Evolutionary conservation across 2,888 invertebrate species (phyloP).

Genomic region (Epinotia bilunana): DNA sequence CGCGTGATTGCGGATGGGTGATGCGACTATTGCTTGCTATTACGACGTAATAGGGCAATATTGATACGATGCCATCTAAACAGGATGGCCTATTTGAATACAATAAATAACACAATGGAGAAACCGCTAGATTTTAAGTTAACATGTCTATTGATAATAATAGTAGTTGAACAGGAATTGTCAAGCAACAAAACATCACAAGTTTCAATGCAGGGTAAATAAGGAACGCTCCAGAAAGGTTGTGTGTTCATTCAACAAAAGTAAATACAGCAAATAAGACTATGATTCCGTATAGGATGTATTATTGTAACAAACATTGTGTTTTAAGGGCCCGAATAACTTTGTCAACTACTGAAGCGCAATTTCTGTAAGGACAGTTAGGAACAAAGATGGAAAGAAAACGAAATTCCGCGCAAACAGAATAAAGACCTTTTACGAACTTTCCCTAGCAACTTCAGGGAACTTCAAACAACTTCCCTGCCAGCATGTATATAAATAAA

Average conservation of each 20-base stretch:
- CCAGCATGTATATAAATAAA: conserved; percentile 45
- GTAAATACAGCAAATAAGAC: conserved; percentile 25
- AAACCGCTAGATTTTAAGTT: too few species aligned
- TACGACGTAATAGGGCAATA: background rate
- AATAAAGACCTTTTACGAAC: conserved; percentile 66
- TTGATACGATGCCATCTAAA: background rate
- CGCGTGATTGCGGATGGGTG: conserved; percentile 6
- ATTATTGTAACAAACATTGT: conserved; percentile 56
- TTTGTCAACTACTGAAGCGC: conserved; percentile 57
- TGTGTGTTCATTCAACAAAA: conserved; percentile 5
- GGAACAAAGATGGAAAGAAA: conserved; percentile 65
- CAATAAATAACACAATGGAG: too few species aligned
- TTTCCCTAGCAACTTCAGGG: conserved; percentile 58
- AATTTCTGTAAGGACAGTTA: conserved; percentile 58
- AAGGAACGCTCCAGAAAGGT: background rate
- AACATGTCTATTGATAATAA: too few species aligned
- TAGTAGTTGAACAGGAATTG: too few species aligned
- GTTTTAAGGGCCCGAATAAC: conserved; percentile 61
- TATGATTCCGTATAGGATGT: conserved; percentile 52
- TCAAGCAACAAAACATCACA: too few species aligned
- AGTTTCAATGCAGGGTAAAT: background rate
- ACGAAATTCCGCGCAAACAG: conserved; percentile 65
- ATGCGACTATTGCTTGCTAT: background rate
- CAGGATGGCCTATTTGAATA: background rate
- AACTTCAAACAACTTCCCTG: conserved; percentile 48